phyloP scores from a whole-genome alignment of 1,140 invertebrate genomes.

The Ooceraea biroi region DNA sequence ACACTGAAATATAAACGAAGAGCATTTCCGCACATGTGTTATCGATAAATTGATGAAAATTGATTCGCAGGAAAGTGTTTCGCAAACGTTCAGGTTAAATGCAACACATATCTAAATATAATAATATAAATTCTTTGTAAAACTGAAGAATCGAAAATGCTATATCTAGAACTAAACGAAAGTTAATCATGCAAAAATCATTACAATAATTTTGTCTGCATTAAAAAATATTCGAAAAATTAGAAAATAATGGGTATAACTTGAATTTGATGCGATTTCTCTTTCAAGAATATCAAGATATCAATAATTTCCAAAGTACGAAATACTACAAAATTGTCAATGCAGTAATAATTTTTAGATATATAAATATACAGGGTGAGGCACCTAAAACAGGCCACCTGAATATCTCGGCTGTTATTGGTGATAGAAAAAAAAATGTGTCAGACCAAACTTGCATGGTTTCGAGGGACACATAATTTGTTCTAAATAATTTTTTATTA shows the following conservation, averaged over 20 bases:
- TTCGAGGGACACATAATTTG: too few species aligned
- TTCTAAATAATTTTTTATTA: too few species aligned
- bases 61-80: neutral
- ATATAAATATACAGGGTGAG: too few species aligned
- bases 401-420: too few species aligned
- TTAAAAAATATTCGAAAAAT: neutral
- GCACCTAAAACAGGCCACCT: too few species aligned
- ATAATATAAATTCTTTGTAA: neutral
- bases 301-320: neutral
- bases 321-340: neutral
- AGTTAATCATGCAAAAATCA: neutral
- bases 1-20: constrained; percentile 14
- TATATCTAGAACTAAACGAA: neutral
- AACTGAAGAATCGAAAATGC: neutral
- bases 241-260: neutral
- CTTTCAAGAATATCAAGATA: neutral
- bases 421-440: too few species aligned
- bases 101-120: neutral
- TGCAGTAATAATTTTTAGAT: neutral
- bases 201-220: neutral
- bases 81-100: too few species aligned
- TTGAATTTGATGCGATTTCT: neutral
- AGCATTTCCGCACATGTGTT: neutral
- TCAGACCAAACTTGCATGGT: too few species aligned
- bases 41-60: neutral